Evolutionary conservation across 2,113 vertebrate genomes (phyloP).

Genomic region (Hydropotes inermis): DNA sequence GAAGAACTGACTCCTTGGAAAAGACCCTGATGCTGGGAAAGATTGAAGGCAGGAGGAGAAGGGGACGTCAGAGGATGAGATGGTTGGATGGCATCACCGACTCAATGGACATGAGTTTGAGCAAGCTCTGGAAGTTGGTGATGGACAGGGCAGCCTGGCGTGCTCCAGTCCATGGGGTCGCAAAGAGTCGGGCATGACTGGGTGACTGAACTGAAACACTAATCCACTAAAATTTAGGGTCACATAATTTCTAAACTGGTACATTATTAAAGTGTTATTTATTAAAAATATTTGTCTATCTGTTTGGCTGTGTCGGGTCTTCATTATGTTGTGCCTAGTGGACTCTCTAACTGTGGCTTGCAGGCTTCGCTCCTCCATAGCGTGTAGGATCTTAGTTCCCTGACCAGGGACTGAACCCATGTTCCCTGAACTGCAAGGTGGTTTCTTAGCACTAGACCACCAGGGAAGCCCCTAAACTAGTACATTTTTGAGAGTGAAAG

Average conservation of each 20-base stretch:
- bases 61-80: background rate
- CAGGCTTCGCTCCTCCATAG: background rate
- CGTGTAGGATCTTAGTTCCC: background rate
- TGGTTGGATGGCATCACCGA: background rate
- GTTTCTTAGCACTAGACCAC: background rate
- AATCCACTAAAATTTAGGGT: background rate
- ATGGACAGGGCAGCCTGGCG: background rate
- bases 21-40: background rate
- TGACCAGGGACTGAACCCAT: too few relatives aligned
- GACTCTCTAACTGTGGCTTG: rapidly evolving
- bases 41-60: background rate
- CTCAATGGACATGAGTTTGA: background rate
- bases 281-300: background rate
- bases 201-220: background rate
- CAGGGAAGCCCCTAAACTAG: background rate
- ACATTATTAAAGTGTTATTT: background rate
- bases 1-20: background rate
- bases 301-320: background rate
- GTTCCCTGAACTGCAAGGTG: background rate
- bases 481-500: background rate
- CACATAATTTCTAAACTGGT: background rate
- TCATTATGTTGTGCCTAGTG: rapidly evolving
- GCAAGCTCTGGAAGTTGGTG: background rate
- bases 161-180: rapidly evolving
- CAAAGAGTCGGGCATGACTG: background rate